Evolutionary conservation across 2,113 vertebrate genomes (phyloP), one percentile per base, ranked within the genome.

Genomic region (Tangachromis dhanisi): DNA sequence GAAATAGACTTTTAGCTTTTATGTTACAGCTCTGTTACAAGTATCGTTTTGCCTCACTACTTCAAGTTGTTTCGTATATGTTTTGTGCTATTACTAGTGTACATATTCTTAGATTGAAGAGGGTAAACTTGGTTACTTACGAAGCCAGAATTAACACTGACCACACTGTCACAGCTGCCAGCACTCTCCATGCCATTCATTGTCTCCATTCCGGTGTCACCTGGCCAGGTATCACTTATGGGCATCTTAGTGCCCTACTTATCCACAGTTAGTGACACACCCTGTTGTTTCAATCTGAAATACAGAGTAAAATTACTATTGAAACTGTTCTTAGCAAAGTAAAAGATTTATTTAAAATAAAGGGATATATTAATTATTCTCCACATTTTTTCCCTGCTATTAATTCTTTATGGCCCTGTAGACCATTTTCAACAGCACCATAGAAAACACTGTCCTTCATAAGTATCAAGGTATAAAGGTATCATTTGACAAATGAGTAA

Each of bases 101-200:
- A 8, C 14, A 4, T 5, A 57, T 55, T 17, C 8, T 84, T 11
- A n/a, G 8, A 59, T 55, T 57, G 1, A 14, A 47, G 19, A 12
- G 17, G 29, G 11, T 57, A 19, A 81, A 7, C 17, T 29, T 7
- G 14, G n/a, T 24, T 51, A 97, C 97, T 96, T 96, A 99, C 98
- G 83, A 88, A 91, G 92, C 92, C 96, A 90, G 97, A 98, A 73
- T 96, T 93, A 5, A 93, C 92, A 90, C 98, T 98, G 94, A 94
- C 95, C 90, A 97, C 95, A 80, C 97, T 98, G 96, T 98, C 97
- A 4, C 96, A 97, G 96, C 97, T 98, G 54, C 97, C 97, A 24
- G 94, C 91, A 19, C 95, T 95, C 90, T 97, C 91, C 91, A 96
- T 83, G 76, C 91, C 90, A 29, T 90, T 92, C 88, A 91, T 91